These are phyloP conservation scores for Odontocerum albicorne DNA, from an alignment of 2,888 invertebrate species.

Conservation along the genomic window DNA sequence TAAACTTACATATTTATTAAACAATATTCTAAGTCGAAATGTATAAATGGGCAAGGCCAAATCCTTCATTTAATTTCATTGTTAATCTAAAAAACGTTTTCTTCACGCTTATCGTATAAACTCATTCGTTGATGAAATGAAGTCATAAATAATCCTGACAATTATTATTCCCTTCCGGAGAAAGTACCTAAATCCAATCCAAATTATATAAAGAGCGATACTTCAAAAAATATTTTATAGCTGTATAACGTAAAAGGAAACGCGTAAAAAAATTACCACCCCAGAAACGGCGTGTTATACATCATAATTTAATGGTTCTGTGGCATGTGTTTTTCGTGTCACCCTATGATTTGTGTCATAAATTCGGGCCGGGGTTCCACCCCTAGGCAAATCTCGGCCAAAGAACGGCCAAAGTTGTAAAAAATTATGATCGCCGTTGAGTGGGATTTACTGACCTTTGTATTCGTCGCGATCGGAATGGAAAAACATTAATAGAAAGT, in stretches of 20 bases:
- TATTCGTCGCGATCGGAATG: no score
- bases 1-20: no score
- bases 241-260: constrained; percentile 9
- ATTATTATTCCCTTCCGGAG: not conserved
- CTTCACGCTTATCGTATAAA: no score
- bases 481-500: not conserved
- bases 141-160: no score
- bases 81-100: no score
- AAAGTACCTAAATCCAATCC: not conserved
- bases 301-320: constrained; percentile 34
- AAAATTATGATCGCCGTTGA: no score
- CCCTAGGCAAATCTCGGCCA: constrained; percentile 5
- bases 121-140: no score
- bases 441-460: no score
- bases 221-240: constrained; percentile 2
- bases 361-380: constrained; percentile 12
- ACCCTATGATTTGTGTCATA: constrained; percentile 19
- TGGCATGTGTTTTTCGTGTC: constrained; percentile 33
- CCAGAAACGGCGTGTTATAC: constrained; percentile 9
- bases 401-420: no score
- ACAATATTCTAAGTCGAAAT: no score
- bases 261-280: constrained; percentile 15
- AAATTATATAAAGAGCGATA: not conserved
- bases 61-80: no score
- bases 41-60: no score